Percentiles rank a stretch among this genome's conserved stretches.
These are phyloP conservation scores for Enteromius treurensis DNA, from an alignment of 2,797 vertebrate genomes.

Conservation along the genomic window DNA sequence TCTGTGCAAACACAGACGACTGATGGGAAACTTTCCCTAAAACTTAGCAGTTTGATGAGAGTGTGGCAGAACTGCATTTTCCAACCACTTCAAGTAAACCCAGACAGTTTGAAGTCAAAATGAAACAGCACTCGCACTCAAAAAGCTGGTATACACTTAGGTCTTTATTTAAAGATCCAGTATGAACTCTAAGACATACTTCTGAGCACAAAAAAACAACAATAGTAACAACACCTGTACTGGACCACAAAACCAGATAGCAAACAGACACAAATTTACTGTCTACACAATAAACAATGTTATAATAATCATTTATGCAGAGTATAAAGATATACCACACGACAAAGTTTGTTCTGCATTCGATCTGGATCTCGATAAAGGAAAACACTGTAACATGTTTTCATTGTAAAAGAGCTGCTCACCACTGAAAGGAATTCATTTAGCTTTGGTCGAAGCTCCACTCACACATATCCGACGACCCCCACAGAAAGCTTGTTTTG, in stretches of 20 bases:
- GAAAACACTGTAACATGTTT: slow-evolving; percentile 7
- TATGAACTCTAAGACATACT: slow-evolving; percentile 60
- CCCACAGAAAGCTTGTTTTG: slow-evolving; percentile 15
- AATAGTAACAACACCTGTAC: slow-evolving; percentile 28
- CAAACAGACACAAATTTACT: slow-evolving; percentile 45
- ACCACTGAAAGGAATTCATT: slow-evolving; percentile 25
- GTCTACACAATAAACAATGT: slow-evolving; percentile 60
- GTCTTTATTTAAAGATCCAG: slow-evolving; percentile 56
- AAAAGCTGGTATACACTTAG: slow-evolving; percentile 31
- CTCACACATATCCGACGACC: not conserved
- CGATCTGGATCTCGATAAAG: slow-evolving; percentile 30
- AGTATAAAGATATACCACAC: slow-evolving; percentile 44
- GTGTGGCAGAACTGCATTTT: not conserved
- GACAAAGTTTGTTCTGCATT: slow-evolving; percentile 52
- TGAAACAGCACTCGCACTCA: not conserved
- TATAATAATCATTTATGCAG: slow-evolving; percentile 56
- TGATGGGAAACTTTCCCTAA: not conserved
- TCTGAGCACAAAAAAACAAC: slow-evolving; percentile 56
- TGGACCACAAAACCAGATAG: slow-evolving; percentile 46
- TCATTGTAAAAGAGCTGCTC: slow-evolving; percentile 1
- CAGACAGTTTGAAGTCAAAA: not conserved
- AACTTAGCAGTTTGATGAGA: not conserved
- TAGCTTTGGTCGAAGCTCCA: slow-evolving; percentile 32
- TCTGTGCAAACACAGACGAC: not conserved
- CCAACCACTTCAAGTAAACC: not conserved